A percentile compares a stretch with the other conserved stretches of the same genome.
Evolutionary conservation across 2,888 invertebrate genomes (phyloP).

Genomic region (Augochlorella aurata): DNA sequence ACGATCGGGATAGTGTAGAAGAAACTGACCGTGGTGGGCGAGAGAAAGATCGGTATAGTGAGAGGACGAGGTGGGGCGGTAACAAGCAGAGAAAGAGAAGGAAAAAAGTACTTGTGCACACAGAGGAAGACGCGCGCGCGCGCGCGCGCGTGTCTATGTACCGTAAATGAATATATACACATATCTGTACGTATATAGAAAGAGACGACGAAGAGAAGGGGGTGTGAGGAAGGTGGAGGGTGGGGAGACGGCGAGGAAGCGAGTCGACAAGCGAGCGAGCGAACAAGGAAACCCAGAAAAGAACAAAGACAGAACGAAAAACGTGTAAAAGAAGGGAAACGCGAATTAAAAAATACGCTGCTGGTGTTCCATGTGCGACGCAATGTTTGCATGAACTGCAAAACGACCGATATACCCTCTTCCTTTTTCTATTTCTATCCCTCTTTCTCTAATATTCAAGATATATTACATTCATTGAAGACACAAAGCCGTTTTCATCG

Average conservation of each 20-base stretch:
- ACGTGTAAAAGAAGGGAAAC: constrained; percentile 55
- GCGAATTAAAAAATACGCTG: constrained; percentile 50
- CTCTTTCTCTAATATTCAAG: neutral
- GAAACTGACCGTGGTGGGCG: constrained; percentile 21
- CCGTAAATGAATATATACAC: constrained; percentile 47
- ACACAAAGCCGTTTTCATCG: constrained; percentile 22
- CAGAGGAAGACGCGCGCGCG: constrained; percentile 35
- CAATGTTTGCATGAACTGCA: constrained; percentile 31
- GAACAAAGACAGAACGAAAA: constrained; percentile 31
- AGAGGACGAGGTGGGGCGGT: constrained; percentile 43
- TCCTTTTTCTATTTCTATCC: neutral
- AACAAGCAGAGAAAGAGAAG: constrained; percentile 34
- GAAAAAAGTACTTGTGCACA: constrained; percentile 32
- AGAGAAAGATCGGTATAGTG: constrained; percentile 39
- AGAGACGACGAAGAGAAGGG: constrained; percentile 42
- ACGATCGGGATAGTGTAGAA: constrained; percentile 34
- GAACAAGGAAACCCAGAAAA: constrained; percentile 29
- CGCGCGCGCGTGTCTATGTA: constrained; percentile 54
- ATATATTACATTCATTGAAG: neutral
- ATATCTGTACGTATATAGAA: constrained; percentile 34
- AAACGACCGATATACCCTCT: constrained; percentile 23
- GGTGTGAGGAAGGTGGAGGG: constrained; percentile 41
- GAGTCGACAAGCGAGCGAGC: constrained; percentile 32
- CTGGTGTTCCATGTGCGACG: constrained; percentile 57
- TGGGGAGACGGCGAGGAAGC: constrained; percentile 21